Conservation (phyloP, 1,140 invertebrate species). For the Lasioglossum baleicum region DNA sequence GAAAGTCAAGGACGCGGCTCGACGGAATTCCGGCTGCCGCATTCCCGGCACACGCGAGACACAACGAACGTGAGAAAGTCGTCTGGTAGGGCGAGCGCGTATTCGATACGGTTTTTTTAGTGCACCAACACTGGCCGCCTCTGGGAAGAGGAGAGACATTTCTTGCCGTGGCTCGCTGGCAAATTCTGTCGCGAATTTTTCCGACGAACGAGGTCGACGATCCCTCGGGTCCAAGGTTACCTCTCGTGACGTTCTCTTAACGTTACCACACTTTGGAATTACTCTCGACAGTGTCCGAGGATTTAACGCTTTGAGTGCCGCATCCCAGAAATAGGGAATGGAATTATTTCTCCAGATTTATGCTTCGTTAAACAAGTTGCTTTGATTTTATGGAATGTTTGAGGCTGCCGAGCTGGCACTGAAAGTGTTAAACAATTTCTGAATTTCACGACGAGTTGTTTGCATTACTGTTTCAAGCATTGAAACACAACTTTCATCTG, state of each 20-base stretch:
- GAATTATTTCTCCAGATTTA: too few species aligned
- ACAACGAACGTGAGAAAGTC: constrained; percentile 27
- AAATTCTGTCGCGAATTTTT: background rate
- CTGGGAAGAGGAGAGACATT: constrained; percentile 11
- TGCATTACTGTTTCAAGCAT: too few species aligned
- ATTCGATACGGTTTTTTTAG: constrained; percentile 5
- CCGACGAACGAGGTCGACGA: background rate
- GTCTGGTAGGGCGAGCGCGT: constrained; percentile 32
- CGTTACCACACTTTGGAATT: background rate
- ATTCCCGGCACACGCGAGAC: constrained; percentile 45
- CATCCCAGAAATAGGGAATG: too few species aligned
- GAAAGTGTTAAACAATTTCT: too few species aligned
- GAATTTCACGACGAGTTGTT: too few species aligned
- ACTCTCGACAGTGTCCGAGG: too few species aligned
- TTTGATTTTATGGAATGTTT: too few species aligned
- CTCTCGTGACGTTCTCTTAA: background rate
- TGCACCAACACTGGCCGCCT: background rate
- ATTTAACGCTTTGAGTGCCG: too few species aligned
- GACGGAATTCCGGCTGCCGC: constrained; percentile 46
- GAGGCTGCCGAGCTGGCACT: too few species aligned
- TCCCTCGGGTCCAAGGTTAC: background rate
- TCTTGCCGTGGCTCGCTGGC: background rate
- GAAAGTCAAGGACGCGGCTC: constrained; percentile 63
- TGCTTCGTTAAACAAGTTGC: too few species aligned
- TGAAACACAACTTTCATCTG: too few species aligned